A percentile compares a stretch with the other conserved stretches of the same genome.
These are phyloP conservation scores for Semotilus atromaculatus DNA, from an alignment of 2,797 vertebrate species.

Conservation along the genomic window DNA sequence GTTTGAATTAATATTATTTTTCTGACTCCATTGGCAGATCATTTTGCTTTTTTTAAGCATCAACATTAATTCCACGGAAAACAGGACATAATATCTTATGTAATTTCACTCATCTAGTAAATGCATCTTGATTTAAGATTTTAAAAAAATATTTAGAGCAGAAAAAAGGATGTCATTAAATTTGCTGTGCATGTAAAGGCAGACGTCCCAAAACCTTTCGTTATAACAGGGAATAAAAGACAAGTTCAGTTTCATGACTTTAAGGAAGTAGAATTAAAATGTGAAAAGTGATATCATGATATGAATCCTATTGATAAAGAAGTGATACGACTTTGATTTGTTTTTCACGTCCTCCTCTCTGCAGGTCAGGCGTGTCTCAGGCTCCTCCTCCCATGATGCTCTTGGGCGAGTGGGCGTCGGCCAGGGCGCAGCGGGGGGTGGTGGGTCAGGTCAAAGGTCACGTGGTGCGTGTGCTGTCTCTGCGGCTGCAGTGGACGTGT, in stretches of 20 bases:
- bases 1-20: too few relatives aligned
- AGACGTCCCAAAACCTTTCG: too few relatives aligned
- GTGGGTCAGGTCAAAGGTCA: slow-evolving; percentile 58
- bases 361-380: slow-evolving; percentile 38
- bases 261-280: background rate
- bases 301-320: background rate
- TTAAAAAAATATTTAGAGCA: too few relatives aligned
- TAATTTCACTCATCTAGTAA: too few relatives aligned
- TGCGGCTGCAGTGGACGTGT: slow-evolving; percentile 63
- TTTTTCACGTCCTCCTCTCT: background rate
- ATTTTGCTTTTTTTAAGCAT: too few relatives aligned
- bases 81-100: too few relatives aligned
- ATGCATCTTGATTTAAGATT: too few relatives aligned
- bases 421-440: slow-evolving; percentile 31
- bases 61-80: too few relatives aligned
- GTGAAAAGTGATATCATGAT: background rate
- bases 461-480: slow-evolving; percentile 60
- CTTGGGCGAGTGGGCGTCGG: slow-evolving; percentile 55
- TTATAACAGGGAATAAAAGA: too few relatives aligned
- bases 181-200: too few relatives aligned
- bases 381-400: slow-evolving; percentile 53
- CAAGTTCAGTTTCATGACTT: background rate
- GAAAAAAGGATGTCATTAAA: too few relatives aligned
- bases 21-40: too few relatives aligned
- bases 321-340: background rate